Evolutionary conservation across 2,113 vertebrate genomes (phyloP), one percentile per base, ranked within the genome.

Genomic region (Rhombomys opimus): DNA sequence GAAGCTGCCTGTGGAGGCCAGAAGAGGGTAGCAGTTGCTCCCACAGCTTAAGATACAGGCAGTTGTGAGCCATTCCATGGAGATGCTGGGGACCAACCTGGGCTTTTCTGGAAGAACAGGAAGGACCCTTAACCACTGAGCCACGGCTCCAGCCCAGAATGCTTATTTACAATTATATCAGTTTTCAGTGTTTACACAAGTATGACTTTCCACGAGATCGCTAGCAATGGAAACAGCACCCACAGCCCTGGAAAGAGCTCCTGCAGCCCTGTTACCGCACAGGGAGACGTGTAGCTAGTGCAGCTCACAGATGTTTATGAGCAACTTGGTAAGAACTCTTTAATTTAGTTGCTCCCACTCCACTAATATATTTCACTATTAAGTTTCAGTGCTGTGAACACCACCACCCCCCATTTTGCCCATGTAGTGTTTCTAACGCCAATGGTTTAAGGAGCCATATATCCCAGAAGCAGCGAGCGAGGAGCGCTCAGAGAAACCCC

Each of bases 181-280:
- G 85, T 91, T 70, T 97, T 93, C 90, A 81, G 65, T 63, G 75
- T 68, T 68, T 35, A 70, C 11, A 0, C 52, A 92, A 93, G 59
- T 50, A 91, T 59, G 87, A 92, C 91, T 38, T 93, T 85, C 70
- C 30, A 95, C 89, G 96, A 72, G n/a, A 91, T 4, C 75, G 35
- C 63, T 81, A 23, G 41, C 80, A 96, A 93, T 72, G 27, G 61
- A 85, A 87, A 87, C 27, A 85, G 54, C 35, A 76, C 30, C 68
- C 80, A 22, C 10, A n/a, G 3, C 15, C 50, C 41, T 78, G 35
- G n/a, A n/a, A n/a, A n/a, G n/a, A n/a, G n/a, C n/a, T n/a, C n/a
- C n/a, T n/a, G 27, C 10, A n/a, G 3, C 15, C 50, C 41, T 78
- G 35, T 84, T 87, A 18, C 22, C n/a, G 2, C 27, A 25, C 41